Evolutionary conservation across 2,888 invertebrate species (phyloP).

Genomic region (Arctia plantaginis): DNA sequence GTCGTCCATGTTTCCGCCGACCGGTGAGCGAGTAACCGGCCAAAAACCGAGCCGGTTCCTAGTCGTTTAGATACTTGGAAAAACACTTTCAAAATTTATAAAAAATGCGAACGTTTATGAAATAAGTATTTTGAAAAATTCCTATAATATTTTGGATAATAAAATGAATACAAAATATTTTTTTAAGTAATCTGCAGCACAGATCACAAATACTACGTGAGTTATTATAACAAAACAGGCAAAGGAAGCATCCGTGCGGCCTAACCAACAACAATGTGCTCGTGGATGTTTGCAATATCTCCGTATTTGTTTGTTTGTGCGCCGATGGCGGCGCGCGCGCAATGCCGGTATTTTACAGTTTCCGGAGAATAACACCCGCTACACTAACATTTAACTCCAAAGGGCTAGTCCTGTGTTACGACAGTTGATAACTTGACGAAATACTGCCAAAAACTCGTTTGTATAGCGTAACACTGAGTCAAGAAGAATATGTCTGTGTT

Average conservation of each 20-base stretch:
- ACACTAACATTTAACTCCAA: constrained; percentile 32
- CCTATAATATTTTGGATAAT: background rate
- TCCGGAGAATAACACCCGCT: constrained; percentile 55
- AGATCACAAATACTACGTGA: constrained; percentile 36
- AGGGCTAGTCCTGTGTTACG: constrained; percentile 22
- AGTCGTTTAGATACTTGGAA: constrained; percentile 15
- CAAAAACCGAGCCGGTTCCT: constrained; percentile 49
- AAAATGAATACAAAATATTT: constrained; percentile 18
- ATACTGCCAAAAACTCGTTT: constrained; percentile 51
- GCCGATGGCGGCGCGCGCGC: constrained; percentile 60
- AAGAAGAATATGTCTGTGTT: constrained; percentile 48
- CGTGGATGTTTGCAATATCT: constrained; percentile 56
- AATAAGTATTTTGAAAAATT: background rate
- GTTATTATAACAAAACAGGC: constrained; percentile 57
- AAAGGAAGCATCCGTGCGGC: constrained; percentile 55
- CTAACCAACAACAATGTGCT: constrained; percentile 56
- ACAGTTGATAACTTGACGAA: constrained; percentile 20
- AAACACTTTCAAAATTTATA: background rate
- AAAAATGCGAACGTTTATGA: background rate
- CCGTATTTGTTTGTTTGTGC: constrained; percentile 63
- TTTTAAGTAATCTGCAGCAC: constrained; percentile 40
- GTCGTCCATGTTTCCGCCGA: constrained; percentile 62
- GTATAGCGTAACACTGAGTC: constrained; percentile 43
- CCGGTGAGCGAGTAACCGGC: constrained; percentile 59
- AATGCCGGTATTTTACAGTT: constrained; percentile 67